Base-by-base conservation (phyloP, 2,888 invertebrate species). In the Ditylenchus weischeri region DNA sequence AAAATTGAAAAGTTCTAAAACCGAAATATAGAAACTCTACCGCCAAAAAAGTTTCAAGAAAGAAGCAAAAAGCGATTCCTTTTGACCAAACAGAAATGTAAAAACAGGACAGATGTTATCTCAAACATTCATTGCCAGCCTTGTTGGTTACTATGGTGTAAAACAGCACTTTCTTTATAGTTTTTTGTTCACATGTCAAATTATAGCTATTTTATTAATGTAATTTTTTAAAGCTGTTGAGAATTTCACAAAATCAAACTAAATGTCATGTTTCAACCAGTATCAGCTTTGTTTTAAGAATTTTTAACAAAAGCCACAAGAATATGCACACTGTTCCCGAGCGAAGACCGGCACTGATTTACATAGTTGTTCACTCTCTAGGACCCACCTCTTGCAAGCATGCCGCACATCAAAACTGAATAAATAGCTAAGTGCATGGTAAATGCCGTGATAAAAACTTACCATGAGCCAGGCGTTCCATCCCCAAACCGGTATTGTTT, bases 261-360 rank as follows among this genome's bases (percentile, higher is more conserved):
- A 15, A 35, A 57, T 57, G 18, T 36, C 35, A 57, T 57, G 57
- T 38, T n/a, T 38, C 23, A n/a, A 19, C 19, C 8, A 57, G n/a
- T 19, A 18, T n/a, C 36, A 57, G 57, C n/a, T 19, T 43, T 43
- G 38, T 38, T 10, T 13, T 10, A 43, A 43, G 13, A 43, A 15
- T 43, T 15, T 48, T 63, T 57, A 71, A 50, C 71, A 71, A 51
- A 58, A 71, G 7, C 64, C 64, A 65, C 71, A 71, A 11, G 71
- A 71, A 51, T 64, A 66, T 29, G 69, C 69, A 47, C 69, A 67
- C 57, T 80, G 78, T 62, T 80, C 79, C 38, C 77, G 63, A 79
- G 80, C 81, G 72, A 81, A 81, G 19, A 78, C 68, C 29, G 80
- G 79, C 38, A 81, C 79, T 48, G 78, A 76, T 59, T 78, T 74